A percentile compares a stretch with the other conserved stretches of the same genome.
These are phyloP conservation scores for Champsocephalus esox DNA, from an alignment of 2,797 vertebrate species.

Conservation along the genomic window DNA sequence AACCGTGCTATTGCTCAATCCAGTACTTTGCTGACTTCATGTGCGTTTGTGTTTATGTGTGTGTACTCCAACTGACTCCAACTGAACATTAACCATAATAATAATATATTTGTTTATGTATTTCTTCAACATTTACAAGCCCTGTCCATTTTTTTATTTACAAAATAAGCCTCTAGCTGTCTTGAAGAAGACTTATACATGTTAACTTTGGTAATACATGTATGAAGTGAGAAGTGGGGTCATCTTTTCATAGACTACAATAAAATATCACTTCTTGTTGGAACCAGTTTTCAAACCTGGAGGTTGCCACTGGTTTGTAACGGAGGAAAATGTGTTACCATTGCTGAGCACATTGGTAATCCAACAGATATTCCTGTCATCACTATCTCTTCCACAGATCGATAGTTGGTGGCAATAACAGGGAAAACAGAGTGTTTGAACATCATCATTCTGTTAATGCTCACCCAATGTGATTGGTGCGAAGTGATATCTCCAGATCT, in stretches of 20 bases:
- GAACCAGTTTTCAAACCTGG: too few species aligned
- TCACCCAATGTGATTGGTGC: constrained; percentile 98
- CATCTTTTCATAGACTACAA: too few species aligned
- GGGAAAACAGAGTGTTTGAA: background rate
- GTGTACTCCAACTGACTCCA: background rate
- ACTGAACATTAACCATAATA: background rate
- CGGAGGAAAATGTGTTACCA: too few species aligned
- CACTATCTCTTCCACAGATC: background rate
- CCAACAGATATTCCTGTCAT: background rate
- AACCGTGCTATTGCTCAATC: background rate
- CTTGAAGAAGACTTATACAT: too few species aligned
- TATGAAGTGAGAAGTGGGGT: too few species aligned
- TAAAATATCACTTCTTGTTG: too few species aligned
- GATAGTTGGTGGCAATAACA: background rate
- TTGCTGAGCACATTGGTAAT: background rate
- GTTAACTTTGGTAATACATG: too few species aligned
- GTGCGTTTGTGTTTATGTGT: background rate
- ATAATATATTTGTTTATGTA: too few species aligned
- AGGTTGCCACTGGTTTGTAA: too few species aligned
- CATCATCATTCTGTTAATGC: constrained; percentile 23
- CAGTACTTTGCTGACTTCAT: background rate
- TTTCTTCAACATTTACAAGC: too few species aligned
- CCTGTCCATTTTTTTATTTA: too few species aligned
- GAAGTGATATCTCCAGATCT: constrained; percentile 96
- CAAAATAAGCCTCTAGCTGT: too few species aligned